Base-by-base conservation (phyloP, 2,888 invertebrate species). In the Corythucha ciliata region DNA sequence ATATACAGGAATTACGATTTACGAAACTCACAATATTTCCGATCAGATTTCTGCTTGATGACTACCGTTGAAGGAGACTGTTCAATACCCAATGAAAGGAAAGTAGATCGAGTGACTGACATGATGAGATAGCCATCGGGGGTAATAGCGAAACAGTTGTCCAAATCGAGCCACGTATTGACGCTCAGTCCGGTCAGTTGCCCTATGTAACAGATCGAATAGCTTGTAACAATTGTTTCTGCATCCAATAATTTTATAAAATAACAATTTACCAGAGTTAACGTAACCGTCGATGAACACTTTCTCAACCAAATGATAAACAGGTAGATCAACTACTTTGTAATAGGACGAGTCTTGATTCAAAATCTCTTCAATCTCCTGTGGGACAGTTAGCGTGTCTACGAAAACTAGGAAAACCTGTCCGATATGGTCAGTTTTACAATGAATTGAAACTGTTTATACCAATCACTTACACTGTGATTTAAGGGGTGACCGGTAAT, bases 41-140 rank as follows among this genome's bases (percentile, higher is more conserved):
- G 44, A 18, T 41, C 37, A n/a, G 26, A 36, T 36, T 47, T 37
- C 14, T 26, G 49, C 24, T 41, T 29, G 26, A 46, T 52, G 14
- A 55, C 41, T 16, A 26, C 27, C 20, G 53, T 39, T 4, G 55
- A 53, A 20, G 55, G 55, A 6, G 53, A 49, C 21, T 56, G 29
- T 51, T 75, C 74, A 27, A 78, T 58, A 10, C 77, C 77, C 21
- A 77, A 65, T 44, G 65, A 66, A 59, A 75, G 72, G 62, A 73
- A 78, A 32, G 71, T 69, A 55, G 72, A 69, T 54, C 69, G 70
- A 32, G 65, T 62, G 33, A 78, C 60, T 4, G 71, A 72, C 22
- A 78, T 64, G 56, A 74, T 60, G 22, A 78, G 67, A 55, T 69
- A 64, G 14, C 76, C 76, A 47, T 65, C 63, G 14, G 76, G 73